Base-by-base conservation (phyloP, 2,113 vertebrate species). In the Noctilio leporinus region DNA sequence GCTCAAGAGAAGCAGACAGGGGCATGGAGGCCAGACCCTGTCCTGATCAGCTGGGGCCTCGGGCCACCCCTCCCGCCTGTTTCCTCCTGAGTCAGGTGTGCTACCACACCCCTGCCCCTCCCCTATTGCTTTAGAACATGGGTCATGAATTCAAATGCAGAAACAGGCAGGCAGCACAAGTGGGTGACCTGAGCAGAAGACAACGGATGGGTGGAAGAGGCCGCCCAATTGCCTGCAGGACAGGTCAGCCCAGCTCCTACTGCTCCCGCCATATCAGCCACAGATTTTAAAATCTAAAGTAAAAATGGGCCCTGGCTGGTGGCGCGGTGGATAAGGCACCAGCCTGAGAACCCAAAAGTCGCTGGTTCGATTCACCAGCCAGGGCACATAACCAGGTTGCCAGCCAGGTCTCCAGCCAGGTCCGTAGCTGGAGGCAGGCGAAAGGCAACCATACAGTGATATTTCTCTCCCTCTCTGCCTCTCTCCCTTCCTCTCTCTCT, bases 171-270 rank as follows among this genome's bases (percentile, higher is more conserved):
- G 70, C 17, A 9, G 22, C 11, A 30, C 4, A 16, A 67, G 47
- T 0, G 33, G 67, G 24, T 7, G 33, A 47, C 2, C 0, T 11
- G 24, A 43, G 51, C 24, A 16, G 38, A 17, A 4, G 4, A 40
- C 35, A 40, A 35, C 2, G 0, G 28, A 38, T 28, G 30, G 38
- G 12, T 49, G 40, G 55, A 17, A 65, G 51, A 35, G 47, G 49
- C 6, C 0, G 62, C n/a, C 59, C 0, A 3, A 28, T 78, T 0
- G 1, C 84, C 33, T 1, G 16, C 22, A 49, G 53, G 33, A 33
- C 14, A 73, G 53, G 24, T 67, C 35, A 22, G 6, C 35, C 7
- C 3, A n/a, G 81, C 53, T 55, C 47, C 77, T 2, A 17, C 11
- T 38, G 53, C 64, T 75, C 64, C 51, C 30, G 2, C 26, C 9